These are phyloP conservation scores for Chascanopsetta lugubris DNA, from an alignment of 2,113 vertebrate species.

Conservation along the genomic window DNA sequence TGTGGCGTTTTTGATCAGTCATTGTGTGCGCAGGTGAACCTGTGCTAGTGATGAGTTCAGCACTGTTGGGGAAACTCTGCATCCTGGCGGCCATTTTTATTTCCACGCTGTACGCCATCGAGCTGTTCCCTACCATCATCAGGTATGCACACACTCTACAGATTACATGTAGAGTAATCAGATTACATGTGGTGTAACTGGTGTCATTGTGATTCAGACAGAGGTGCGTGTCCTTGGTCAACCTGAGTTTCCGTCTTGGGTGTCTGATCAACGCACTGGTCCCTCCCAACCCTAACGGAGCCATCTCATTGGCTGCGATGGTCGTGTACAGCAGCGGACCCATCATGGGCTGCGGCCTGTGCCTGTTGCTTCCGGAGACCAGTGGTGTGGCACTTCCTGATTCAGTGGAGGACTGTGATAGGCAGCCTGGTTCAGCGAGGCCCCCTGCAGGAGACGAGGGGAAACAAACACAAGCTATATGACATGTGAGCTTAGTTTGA, in stretches of 20 bases:
- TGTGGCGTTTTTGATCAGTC: neutral
- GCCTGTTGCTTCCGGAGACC: constrained; percentile 78
- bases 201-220: constrained; percentile 50
- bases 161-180: neutral
- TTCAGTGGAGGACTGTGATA: constrained; percentile 72
- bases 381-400: constrained; percentile 74
- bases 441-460: constrained; percentile 47
- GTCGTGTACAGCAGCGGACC: constrained; percentile 75
- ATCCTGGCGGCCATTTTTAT: constrained; percentile 72
- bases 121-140: constrained; percentile 80
- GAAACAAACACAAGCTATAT: constrained; percentile 3
- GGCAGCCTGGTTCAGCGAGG: constrained; percentile 33
- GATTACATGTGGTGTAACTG: neutral
- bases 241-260: constrained; percentile 70
- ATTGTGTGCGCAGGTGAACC: constrained; percentile 55
- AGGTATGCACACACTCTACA: constrained; percentile 57
- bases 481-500: no score
- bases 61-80: constrained; percentile 79
- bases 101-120: constrained; percentile 74
- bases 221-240: constrained; percentile 75
- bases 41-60: constrained; percentile 73
- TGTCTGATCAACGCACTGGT: constrained; percentile 71
- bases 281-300: constrained; percentile 27
- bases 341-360: constrained; percentile 70
- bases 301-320: constrained; percentile 77